Evolutionary conservation across 2,113 vertebrate species (phyloP), one percentile per base, ranked within the genome.

Genomic region (Vanacampus margaritifer): DNA sequence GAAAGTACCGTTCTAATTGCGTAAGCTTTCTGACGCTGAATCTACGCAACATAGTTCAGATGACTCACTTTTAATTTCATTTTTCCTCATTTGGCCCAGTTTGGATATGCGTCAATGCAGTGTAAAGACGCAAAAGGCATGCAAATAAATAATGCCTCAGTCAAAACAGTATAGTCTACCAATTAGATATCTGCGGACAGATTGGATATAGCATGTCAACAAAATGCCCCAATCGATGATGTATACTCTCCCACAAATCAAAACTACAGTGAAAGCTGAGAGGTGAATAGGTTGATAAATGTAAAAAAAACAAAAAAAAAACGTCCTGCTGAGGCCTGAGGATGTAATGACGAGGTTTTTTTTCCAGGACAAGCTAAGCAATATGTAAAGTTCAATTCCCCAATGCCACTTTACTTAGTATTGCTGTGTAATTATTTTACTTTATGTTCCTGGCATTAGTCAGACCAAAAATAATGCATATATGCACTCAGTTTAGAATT

Each of bases 1-100:
- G n/a, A 65, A 71, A 64, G n/a, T 28, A 50, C 28, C 37, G 68
- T 35, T 67, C 69, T 79, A 50, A 66, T 66, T 24, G 41, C 60
- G 50, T 12, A 57, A 46, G 60, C 72, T 68, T 70, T 65, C 21
- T 51, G 48, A 51, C 11, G 23, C 57, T 11, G 32, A 10, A 36
- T 36, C 36, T 35, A 9, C 8, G 36, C 32, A 10, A 9, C 2
- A 14, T 14, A 12, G 11, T 54, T 24, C 11, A 54, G 11, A 23
- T 59, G 57, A 59, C 17, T 6, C 57, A 59, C 36, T 59, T 59
- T 9, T 9, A 21, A 59, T 36, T 35, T 59, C 16, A 54, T 26
- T 54, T 24, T 17, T 32, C 10, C 19, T 3, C 16, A 60, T 60
- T 19, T 60, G 35, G 9, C 32, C 35, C 35, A 21, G 19, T 60